A percentile compares a stretch with the other conserved stretches of the same genome.
Conservation (phyloP, 2,888 invertebrate species). For the Poecilobothrus nobilitatus region DNA sequence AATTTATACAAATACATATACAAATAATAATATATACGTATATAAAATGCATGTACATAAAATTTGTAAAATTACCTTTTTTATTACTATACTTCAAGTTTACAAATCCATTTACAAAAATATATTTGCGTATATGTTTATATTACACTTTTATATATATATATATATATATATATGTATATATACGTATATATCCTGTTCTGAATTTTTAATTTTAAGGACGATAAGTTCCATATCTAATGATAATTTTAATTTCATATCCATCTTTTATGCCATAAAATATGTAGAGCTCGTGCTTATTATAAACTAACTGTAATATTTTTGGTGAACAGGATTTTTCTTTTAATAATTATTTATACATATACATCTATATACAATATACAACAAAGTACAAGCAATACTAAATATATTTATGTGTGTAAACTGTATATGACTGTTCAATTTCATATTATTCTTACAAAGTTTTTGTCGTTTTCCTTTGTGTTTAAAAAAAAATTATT, state of each 20-base stretch:
- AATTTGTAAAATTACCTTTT: neutral
- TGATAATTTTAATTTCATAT: neutral
- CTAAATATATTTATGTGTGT: neutral
- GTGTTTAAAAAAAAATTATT: neutral
- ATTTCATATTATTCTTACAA: neutral
- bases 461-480: neutral
- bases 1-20: too few species aligned
- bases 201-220: slow-evolving; percentile 2
- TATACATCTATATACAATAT: neutral
- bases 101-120: neutral
- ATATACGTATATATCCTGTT: neutral
- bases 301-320: too few species aligned
- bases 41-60: too few species aligned
- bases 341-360: neutral
- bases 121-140: neutral
- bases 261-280: neutral
- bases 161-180: neutral
- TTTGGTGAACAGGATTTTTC: too few species aligned
- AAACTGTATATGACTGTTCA: too few species aligned
- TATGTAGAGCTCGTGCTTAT: neutral
- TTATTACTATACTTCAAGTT: too few species aligned
- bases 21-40: neutral
- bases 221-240: neutral
- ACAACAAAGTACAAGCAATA: neutral
- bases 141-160: neutral